Base-by-base conservation (phyloP, 2,113 vertebrate genomes). In the Hyperoodon ampullatus region DNA sequence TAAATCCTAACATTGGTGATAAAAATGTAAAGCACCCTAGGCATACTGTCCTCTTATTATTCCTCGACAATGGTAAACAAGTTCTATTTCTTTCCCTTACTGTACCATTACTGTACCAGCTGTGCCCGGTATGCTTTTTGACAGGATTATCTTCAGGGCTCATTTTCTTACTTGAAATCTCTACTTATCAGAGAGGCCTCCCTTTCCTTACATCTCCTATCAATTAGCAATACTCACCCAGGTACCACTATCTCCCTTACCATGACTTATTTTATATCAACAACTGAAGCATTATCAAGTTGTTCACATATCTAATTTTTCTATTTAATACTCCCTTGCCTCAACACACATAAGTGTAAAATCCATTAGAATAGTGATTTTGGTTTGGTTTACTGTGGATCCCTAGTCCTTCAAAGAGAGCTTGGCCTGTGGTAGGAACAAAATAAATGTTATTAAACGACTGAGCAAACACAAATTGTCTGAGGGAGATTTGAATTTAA, bases 141-240 rank as follows among this genome's bases (percentile, higher is more conserved):
- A 94, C 24, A 81, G 35, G 33, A 93, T 95, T 90, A 96, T 94
- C 65, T 95, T 5, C 9, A 68, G 33, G 65, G 9, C 26, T 75
- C 87, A 88, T 88, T 94, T 47, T 90, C 47, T 70, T 65, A 47
- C 18, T 53, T 94, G 53, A 74, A n/a, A 71, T 87, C 55, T 68
- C 78, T 58, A 50, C 61, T 86, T 97, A 92, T 93, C 96, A 84
- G 26, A 71, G n/a, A 90, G 33, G 5, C 10, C 6, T 90, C 19
- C 33, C 53, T 78, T 91, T 33, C 16, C 21, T 87, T 88, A 90
- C 71, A 90, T n/a, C 58, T 33, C 33, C 2, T 96, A 84, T 90
- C 88, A 96, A 94, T 93, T 97, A 96, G 28, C 42, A 65, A 68
- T 58, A 90, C 42, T 84, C 94, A 90, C 18, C 14, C 33, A 71